Base-by-base conservation (phyloP, 2,113 vertebrate genomes). In the Candoia aspera region DNA sequence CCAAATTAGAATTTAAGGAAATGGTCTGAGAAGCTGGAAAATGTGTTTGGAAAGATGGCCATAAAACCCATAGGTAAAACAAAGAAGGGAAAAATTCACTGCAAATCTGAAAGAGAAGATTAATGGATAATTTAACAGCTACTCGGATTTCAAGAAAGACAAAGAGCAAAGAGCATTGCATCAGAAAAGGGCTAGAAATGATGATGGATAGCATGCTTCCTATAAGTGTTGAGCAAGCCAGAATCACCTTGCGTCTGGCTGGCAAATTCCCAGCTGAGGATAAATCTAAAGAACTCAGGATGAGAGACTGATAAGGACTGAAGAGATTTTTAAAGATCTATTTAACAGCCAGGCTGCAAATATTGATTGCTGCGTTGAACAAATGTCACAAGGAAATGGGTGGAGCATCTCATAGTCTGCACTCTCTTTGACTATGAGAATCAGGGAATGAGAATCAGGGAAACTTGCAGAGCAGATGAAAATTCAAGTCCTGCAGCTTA, bases 71-170 rank as follows among this genome's bases (percentile, higher is more conserved):
- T 29, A 8, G 87, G 23, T 64, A 57, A 79, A 46, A 84, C 23
- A 54, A 97, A 33, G 46, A 46, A 54, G 26, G 42, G 15, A 46
- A 46, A 46, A 95, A 93, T 95, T 89, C 90, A 97, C 96, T 97
- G 97, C 96, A 97, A 96, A 97, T 96, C 96, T 94, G 96, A 97
- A 98, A 96, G 97, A 98, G 97, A 98, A 98, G 98, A 98, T 98
- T 97, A 98, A 98, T 98, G 97, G 97, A 98, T 97, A 98, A 98
- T 98, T 98, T 97, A 97, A 98, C 97, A 97, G 97, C 96, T 95
- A 95, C 97, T 98, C 97, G 97, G 97, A 98, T 98, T 97, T 97
- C 97, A 97, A 97, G 97, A 97, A 97, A 98, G 98, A 98, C 96
- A 97, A 98, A 98, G 97, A 95, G 95, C 97, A 96, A 97, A 98